These are phyloP conservation scores for Cosmorhoe ocellata DNA, from an alignment of 2,888 invertebrate genomes.

Conservation along the genomic window DNA sequence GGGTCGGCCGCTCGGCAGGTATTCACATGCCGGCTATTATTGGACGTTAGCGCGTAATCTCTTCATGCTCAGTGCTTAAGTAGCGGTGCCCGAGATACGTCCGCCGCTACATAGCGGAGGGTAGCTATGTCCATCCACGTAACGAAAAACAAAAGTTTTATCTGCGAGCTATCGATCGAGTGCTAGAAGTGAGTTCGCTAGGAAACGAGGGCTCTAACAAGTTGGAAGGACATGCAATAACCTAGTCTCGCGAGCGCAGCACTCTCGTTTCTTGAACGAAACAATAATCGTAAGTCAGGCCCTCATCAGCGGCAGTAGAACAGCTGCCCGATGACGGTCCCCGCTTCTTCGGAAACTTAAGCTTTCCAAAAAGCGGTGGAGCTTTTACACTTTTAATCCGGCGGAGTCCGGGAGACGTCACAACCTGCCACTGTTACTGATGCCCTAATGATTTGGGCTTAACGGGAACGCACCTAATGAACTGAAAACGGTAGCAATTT, in stretches of 20 bases:
- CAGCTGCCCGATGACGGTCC: too few species aligned
- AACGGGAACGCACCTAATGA: conserved; percentile 30
- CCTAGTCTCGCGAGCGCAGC: too few species aligned
- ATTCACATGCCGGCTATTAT: conserved; percentile 43
- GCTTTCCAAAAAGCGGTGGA: not conserved
- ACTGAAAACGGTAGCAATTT: not conserved
- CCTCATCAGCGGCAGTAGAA: too few species aligned
- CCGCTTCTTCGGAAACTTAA: not conserved
- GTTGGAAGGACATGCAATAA: too few species aligned
- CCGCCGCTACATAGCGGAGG: too few species aligned
- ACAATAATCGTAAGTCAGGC: too few species aligned
- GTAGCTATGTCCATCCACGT: too few species aligned
- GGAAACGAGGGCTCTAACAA: too few species aligned
- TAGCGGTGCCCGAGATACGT: not conserved
- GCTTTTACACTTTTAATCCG: conserved; percentile 42
- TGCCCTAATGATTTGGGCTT: conserved; percentile 14
- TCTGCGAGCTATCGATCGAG: too few species aligned
- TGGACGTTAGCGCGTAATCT: conserved; percentile 44
- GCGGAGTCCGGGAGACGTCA: conserved; percentile 7
- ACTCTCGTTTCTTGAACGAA: too few species aligned
- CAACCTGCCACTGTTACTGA: conserved; percentile 21
- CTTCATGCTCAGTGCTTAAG: conserved; percentile 15
- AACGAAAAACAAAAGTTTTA: too few species aligned
- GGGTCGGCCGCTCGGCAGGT: conserved; percentile 28
- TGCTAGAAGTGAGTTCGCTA: too few species aligned